phyloP scores from a whole-genome alignment of 2,888 invertebrate species.

The Prosapia bicincta region DNA sequence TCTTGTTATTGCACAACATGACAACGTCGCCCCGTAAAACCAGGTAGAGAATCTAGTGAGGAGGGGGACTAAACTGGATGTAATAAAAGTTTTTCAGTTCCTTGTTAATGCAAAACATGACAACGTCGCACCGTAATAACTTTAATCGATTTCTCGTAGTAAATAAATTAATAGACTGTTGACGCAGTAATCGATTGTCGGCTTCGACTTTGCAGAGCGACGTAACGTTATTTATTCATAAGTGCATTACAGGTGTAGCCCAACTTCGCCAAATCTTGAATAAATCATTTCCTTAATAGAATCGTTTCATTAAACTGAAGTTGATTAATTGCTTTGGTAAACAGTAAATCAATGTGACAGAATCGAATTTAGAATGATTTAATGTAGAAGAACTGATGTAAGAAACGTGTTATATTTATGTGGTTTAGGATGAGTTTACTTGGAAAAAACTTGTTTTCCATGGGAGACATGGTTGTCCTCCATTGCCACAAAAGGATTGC shows the following conservation, averaged over 20 bases:
- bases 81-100: background rate
- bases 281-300: background rate
- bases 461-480: too few relatives aligned
- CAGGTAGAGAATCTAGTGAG: too few relatives aligned
- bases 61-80: background rate
- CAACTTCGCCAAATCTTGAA: background rate
- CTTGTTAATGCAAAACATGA: background rate
- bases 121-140: background rate
- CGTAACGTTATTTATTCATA: background rate
- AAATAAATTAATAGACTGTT: background rate
- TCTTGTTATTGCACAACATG: too few relatives aligned
- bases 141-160: background rate
- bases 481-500: too few relatives aligned
- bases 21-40: too few relatives aligned
- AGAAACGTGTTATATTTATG: too few relatives aligned
- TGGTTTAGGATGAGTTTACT: too few relatives aligned
- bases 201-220: background rate
- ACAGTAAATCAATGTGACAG: background rate
- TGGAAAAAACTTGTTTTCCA: too few relatives aligned
- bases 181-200: background rate
- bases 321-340: background rate
- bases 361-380: too few relatives aligned
- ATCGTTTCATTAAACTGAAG: background rate
- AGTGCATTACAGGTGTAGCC: background rate
- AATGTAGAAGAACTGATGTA: too few relatives aligned